These are phyloP conservation scores for Tipula lateralis DNA, from an alignment of 2,888 invertebrate genomes.

Conservation along the genomic window DNA sequence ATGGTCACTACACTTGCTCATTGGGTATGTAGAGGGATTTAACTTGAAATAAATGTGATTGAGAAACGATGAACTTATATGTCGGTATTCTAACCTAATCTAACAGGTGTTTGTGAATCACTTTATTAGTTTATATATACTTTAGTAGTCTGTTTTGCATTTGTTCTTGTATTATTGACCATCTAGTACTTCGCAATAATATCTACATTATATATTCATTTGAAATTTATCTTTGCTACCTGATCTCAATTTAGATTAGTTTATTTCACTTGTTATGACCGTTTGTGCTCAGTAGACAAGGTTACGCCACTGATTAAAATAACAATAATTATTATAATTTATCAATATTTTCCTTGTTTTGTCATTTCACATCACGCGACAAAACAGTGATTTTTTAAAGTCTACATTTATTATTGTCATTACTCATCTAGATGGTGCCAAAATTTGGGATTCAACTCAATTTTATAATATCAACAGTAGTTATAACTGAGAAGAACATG, in stretches of 20 bases:
- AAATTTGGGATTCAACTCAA: neutral
- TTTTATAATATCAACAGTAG: neutral
- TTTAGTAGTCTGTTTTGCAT: neutral
- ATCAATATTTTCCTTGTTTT: neutral
- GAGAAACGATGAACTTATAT: no score
- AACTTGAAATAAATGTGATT: no score
- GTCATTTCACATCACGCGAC: neutral
- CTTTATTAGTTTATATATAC: neutral
- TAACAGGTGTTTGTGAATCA: no score
- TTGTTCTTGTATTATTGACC: neutral
- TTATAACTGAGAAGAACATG: neutral
- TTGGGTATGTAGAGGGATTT: no score
- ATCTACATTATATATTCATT: neutral
- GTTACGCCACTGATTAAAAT: neutral
- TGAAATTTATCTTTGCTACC: neutral
- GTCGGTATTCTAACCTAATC: no score
- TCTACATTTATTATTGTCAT: neutral
- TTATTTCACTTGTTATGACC: neutral
- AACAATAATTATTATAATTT: neutral
- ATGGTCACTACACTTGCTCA: no score
- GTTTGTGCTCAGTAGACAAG: neutral
- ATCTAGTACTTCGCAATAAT: neutral
- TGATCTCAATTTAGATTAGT: neutral
- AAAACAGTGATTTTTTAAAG: neutral
- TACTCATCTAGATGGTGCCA: neutral